Percentiles rank a stretch among this genome's conserved stretches.
Evolutionary conservation across 37 sponge, comb jelly and placozoan genomes (phyloP).

Genomic region (Agelas oroides): DNA sequence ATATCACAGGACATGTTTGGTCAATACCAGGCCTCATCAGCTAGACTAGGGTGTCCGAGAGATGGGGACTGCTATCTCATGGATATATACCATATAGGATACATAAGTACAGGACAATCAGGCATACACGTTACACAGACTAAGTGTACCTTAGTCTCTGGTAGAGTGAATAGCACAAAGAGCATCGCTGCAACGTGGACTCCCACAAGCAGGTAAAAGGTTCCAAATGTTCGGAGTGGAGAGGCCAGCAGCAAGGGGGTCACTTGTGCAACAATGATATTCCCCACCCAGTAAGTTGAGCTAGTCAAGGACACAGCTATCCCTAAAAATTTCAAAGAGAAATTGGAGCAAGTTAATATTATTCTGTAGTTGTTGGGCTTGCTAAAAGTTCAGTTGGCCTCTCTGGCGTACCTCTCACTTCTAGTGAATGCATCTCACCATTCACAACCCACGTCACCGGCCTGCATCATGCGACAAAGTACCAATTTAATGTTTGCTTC

Average conservation of each 20-base stretch:
- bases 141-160: conserved; percentile 74
- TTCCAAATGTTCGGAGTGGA: conserved; percentile 49
- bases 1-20: too few species aligned
- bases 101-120: too few species aligned
- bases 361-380: too few species aligned
- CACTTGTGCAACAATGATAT: conserved; percentile 65
- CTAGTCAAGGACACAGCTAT: conserved; percentile 71
- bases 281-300: conserved; percentile 73
- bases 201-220: conserved; percentile 62
- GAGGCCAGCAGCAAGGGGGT: conserved; percentile 66
- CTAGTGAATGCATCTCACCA: conserved; percentile 79
- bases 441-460: conserved; percentile 80
- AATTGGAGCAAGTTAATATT: too few species aligned
- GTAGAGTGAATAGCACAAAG: conserved; percentile 63
- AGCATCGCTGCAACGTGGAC: conserved; percentile 29
- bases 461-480: conserved; percentile 8
- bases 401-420: conserved; percentile 50
- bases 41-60: too few species aligned
- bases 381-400: too few species aligned
- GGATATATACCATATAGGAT: too few species aligned
- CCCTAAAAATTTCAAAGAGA: conserved; percentile 73
- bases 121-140: too few species aligned
- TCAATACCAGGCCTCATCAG: too few species aligned
- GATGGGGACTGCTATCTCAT: too few species aligned
- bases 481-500: too few species aligned